Conservation (phyloP, 2,797 vertebrate species). For the Emydoidea blandingii region DNA sequence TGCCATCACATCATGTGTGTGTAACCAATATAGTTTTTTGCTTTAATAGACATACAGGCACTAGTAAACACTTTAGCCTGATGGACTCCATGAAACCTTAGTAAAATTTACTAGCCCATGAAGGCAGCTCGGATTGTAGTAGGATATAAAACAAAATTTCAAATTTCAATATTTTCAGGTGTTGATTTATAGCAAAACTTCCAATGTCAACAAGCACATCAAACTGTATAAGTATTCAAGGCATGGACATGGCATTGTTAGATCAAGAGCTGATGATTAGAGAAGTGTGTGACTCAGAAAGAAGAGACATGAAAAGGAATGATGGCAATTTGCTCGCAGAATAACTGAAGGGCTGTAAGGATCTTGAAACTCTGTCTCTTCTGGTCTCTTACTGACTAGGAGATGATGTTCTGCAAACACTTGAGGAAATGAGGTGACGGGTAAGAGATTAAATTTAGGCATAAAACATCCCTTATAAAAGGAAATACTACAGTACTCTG, state of each 20-base stretch:
- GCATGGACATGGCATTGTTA: not conserved
- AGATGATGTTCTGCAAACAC: conserved; percentile 34
- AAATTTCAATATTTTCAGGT: conserved; percentile 30
- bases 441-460: conserved; percentile 5
- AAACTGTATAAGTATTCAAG: not conserved
- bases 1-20: not conserved
- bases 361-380: not conserved
- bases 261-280: not conserved
- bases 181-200: not conserved
- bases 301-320: not conserved
- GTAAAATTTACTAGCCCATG: not conserved
- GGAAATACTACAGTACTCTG: not conserved
- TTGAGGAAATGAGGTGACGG: not conserved
- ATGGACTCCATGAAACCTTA: not conserved
- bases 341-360: not conserved
- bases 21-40: not conserved
- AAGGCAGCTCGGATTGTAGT: accelerated
- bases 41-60: not conserved
- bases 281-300: not conserved
- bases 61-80: no score
- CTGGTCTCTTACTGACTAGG: conserved; percentile 30
- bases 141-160: conserved; percentile 8
- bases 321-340: not conserved
- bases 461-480: conserved; percentile 30
- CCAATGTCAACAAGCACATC: not conserved